These are phyloP conservation scores for Takifugu flavidus DNA, from an alignment of 2,113 vertebrate species.

Conservation along the genomic window DNA sequence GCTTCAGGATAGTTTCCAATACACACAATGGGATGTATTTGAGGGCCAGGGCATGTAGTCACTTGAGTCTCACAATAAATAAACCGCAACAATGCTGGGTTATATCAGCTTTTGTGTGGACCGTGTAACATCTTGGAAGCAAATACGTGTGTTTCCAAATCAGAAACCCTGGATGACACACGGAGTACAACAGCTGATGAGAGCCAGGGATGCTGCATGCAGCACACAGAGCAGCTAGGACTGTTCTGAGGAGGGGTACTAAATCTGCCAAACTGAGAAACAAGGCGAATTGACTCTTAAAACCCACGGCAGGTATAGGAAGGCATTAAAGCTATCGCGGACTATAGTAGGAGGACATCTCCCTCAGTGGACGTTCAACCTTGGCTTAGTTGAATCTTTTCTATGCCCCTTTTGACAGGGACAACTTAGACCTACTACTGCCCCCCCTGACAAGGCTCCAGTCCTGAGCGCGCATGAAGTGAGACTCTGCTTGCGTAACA, in stretches of 20 bases:
- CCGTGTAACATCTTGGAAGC: background rate
- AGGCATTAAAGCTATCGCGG: background rate
- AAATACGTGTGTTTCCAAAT: background rate
- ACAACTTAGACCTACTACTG: background rate
- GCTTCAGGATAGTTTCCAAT: background rate
- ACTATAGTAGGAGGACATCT: background rate
- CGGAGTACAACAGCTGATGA: background rate
- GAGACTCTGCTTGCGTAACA: background rate
- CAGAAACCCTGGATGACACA: background rate
- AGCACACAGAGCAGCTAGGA: background rate
- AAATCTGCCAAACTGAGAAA: background rate
- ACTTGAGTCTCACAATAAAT: background rate
- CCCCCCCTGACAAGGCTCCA: background rate
- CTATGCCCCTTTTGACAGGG: background rate
- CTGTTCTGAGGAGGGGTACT: background rate
- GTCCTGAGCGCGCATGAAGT: background rate
- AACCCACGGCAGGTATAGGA: background rate
- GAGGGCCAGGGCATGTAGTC: background rate
- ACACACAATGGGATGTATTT: background rate
- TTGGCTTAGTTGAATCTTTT: background rate
- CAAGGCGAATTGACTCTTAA: background rate
- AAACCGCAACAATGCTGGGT: background rate
- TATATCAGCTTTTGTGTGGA: constrained; percentile 1
- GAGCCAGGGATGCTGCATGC: background rate
- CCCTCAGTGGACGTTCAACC: background rate